Evolutionary conservation across 2,888 invertebrate species (phyloP), one percentile per base, ranked within the genome.

Genomic region (Diloba caeruleocephala): DNA sequence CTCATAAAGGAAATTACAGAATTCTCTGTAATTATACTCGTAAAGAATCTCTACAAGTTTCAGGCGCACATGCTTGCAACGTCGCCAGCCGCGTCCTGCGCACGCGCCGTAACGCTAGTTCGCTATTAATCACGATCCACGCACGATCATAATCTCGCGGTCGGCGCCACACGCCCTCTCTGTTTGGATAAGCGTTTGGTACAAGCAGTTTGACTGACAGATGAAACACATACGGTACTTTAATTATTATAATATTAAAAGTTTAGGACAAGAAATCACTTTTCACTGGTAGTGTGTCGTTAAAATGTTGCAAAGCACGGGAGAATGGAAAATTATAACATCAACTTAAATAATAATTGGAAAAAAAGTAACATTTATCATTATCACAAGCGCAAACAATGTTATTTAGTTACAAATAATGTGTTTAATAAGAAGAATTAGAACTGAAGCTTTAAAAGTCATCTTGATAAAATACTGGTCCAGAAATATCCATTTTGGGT

Each of bases 161-260:
- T 60, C 84, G 87, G 84, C 89, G 90, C 88, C 89, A 84, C 84
- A 82, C 81, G 80, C 81, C 83, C 72, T 76, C 81, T 71, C 74
- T 92, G 90, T 91, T 92, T 90, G 86, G 85, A 65, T 89, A 88
- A 79, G 66, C 80, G 88, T 76, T 78, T 90, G 92, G 90, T 88
- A 78, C 88, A 90, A 92, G 84, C 79, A 43, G 26, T 41, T 59
- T 67, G 69, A 72, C 64, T 65, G 76, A 76, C 72, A 71, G 64
- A 74, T 72, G 58, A 59, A 70, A 70, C 45, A 55, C 55, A 58
- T 52, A 42, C 8, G 63, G 60, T 58, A 67, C 58, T 52, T 53
- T 51, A 31, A 29, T 53, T 60, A 57, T 45, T 54, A 38, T 37
- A 37, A 45, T 65, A 45, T 41, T 25, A 45, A 43, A 33, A 28